Evolutionary conservation across 2,888 invertebrate species (phyloP), one percentile per base, ranked within the genome.

Genomic region (Dichetophora obliterata): DNA sequence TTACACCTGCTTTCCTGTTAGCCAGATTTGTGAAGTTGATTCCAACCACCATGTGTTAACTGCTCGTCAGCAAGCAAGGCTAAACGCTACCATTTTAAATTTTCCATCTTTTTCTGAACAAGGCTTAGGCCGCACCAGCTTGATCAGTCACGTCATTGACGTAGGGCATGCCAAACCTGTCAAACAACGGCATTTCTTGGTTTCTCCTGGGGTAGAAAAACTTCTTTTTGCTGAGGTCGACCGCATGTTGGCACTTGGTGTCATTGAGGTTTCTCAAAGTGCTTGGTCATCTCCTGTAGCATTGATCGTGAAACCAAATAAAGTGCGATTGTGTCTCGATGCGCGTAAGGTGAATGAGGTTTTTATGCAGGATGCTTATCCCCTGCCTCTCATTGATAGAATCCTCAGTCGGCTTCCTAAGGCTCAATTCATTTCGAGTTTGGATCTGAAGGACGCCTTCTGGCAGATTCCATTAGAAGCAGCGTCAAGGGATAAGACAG

Each of bases 191-290:
- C 61, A 72, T 24, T 31, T 57, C 50, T 71, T 75, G 5, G 54
- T 77, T 19, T 75, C 72, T 4, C 73, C 75, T 3, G 78, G 72
- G 3, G 31, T 31, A 3, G 31, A 31, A n/a, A 76, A 73, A 54
- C 14, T 69, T 14, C 27, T 78, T 5, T n/a, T 78, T 19, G 31
- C 19, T 14, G 76, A 78, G 19, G 43, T 78, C 1, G 78, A 78
- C 48, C 54, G 75, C 1, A 76, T 78, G 76, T 6, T 78, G 6
- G 14, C 34, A 9, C 31, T 68, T n/a, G 76, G 72, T 1, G 81
- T 86, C 0, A 82, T 86, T 2, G 85, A 86, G 66, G 82, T 80
- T 24, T 82, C 82, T 1, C 9, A 50, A 1, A 50, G 22, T 2
- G 70, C 74, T 11, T 77, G 74, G 77, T 75, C 73, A 2, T 77